A percentile compares a stretch with the other conserved stretches of the same genome.
These are phyloP conservation scores for Pelodytes ibericus DNA, from an alignment of 2,797 vertebrate species.

Conservation along the genomic window DNA sequence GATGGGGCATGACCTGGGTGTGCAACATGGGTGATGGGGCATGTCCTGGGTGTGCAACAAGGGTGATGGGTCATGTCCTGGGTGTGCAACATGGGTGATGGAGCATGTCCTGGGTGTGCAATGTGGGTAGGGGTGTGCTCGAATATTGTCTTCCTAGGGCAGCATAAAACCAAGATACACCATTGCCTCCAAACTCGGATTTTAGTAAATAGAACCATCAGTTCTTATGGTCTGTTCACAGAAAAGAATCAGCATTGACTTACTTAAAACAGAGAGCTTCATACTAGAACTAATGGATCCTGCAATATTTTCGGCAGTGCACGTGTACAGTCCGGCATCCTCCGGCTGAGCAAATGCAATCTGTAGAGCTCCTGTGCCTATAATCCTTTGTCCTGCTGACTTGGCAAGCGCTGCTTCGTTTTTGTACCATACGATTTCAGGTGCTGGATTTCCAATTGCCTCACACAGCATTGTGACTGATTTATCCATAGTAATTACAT, in stretches of 20 bases:
- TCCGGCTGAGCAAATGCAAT: constrained; percentile 81
- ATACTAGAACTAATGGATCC: constrained; percentile 78
- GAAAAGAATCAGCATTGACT: constrained; percentile 62
- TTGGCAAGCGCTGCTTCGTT: constrained; percentile 77
- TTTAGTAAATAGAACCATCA: too few relatives aligned
- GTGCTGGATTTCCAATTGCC: constrained; percentile 80
- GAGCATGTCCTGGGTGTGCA: too few relatives aligned
- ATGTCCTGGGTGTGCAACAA: too few relatives aligned
- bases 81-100: too few relatives aligned
- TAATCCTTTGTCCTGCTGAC: constrained; percentile 77
- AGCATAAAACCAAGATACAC: too few relatives aligned
- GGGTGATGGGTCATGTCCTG: too few relatives aligned
- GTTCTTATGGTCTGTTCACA: too few relatives aligned
- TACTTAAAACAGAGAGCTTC: constrained; percentile 84
- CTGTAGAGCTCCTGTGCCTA: constrained; percentile 87
- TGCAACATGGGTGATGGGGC: too few relatives aligned
- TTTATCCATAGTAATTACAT: constrained; percentile 80
- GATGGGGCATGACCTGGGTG: too few relatives aligned
- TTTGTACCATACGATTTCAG: constrained; percentile 86
- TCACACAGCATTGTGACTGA: constrained; percentile 84
- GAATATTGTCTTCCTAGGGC: too few relatives aligned
- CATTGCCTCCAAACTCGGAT: too few relatives aligned
- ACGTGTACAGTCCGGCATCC: constrained; percentile 85
- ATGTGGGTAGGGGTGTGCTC: too few relatives aligned
- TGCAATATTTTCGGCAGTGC: constrained; percentile 83